A percentile compares a stretch with the other conserved stretches of the same genome.
These are phyloP conservation scores for Rousettus leschenaultii DNA, from an alignment of 2,113 vertebrate genomes.

Conservation along the genomic window DNA sequence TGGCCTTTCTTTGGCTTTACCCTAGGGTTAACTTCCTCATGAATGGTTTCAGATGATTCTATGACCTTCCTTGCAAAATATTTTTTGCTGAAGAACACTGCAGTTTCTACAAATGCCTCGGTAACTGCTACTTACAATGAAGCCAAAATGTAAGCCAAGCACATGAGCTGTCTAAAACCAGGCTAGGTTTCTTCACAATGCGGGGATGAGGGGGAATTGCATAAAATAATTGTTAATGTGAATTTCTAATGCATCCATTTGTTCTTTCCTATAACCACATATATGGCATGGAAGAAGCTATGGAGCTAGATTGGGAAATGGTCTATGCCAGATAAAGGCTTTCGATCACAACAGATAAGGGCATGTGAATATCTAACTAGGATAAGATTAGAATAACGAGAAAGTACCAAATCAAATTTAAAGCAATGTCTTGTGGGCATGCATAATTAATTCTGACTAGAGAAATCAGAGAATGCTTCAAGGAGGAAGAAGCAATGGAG, in stretches of 20 bases:
- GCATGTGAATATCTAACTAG: neutral
- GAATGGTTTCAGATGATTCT: slow-evolving; percentile 66
- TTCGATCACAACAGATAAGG: neutral
- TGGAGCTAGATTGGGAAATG: neutral
- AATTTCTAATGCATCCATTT: neutral
- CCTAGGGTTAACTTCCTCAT: slow-evolving; percentile 72
- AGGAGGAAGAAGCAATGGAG: neutral
- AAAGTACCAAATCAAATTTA: neutral
- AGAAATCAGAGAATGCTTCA: neutral
- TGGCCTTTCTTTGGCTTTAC: slow-evolving; percentile 64
- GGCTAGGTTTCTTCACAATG: neutral
- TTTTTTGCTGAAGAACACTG: slow-evolving; percentile 72
- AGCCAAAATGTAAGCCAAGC: slow-evolving; percentile 52
- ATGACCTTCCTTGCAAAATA: slow-evolving; percentile 66
- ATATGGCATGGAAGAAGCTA: neutral
- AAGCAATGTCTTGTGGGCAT: neutral
- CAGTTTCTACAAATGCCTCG: slow-evolving; percentile 64
- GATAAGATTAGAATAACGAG: neutral
- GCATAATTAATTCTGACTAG: neutral
- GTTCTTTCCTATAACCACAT: neutral
- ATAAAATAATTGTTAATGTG: neutral
- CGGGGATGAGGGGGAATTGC: neutral
- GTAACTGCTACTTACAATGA: slow-evolving; percentile 73
- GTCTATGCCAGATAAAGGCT: neutral
- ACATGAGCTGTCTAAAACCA: slow-evolving; percentile 56